phyloP scores from a whole-genome alignment of 2,113 vertebrate genomes.

The Apteryx owenii region DNA sequence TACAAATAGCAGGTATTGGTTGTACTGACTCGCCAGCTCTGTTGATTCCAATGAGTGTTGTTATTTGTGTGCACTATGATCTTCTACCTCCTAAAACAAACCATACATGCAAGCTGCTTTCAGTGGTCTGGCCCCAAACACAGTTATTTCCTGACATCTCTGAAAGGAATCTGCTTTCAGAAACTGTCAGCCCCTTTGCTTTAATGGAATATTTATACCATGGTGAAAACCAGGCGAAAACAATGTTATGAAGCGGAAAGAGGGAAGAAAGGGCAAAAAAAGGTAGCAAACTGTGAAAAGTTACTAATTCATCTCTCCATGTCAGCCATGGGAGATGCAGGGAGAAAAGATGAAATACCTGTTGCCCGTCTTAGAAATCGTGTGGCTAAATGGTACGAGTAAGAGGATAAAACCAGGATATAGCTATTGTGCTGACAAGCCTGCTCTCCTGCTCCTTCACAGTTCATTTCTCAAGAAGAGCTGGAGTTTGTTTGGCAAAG shows the following conservation, averaged over 20 bases:
- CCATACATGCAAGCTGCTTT: background rate
- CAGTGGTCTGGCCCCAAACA: background rate
- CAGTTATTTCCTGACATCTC: background rate
- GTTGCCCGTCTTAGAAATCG: background rate
- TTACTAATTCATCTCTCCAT: background rate
- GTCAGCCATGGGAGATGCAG: background rate
- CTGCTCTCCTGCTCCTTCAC: background rate
- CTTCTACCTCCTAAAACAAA: background rate
- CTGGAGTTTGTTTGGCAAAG: background rate
- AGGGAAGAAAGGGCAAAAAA: background rate
- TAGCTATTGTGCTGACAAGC: background rate
- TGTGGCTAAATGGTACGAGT: background rate
- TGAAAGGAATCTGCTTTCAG: background rate
- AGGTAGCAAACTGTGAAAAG: background rate
- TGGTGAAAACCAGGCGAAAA: background rate
- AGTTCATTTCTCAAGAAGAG: background rate
- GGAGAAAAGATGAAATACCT: background rate
- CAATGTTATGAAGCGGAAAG: background rate
- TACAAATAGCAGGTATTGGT: background rate
- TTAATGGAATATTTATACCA: background rate
- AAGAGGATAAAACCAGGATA: background rate
- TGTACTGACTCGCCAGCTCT: background rate
- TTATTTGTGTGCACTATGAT: background rate
- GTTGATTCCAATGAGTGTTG: background rate
- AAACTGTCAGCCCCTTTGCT: background rate